Conservation (phyloP, 2,888 invertebrate species). For the Acrocyrtus sp. region DNA sequence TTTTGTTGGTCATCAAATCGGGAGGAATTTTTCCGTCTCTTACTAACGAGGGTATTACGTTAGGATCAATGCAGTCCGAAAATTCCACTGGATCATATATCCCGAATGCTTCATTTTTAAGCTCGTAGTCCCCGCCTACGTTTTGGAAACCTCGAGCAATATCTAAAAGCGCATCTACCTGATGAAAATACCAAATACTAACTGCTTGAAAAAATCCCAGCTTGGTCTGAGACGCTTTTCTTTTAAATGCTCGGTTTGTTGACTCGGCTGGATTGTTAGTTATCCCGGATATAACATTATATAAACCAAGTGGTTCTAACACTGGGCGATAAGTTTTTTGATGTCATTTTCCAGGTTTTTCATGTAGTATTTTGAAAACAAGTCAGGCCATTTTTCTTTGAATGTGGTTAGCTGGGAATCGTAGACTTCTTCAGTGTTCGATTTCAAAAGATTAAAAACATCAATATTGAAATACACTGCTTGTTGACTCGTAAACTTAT, state of each 20-base stretch:
- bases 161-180: neutral
- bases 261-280: conserved; percentile 20
- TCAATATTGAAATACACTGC: neutral
- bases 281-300: neutral
- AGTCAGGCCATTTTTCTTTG: neutral
- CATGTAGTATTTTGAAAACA: neutral
- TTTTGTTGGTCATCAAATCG: neutral
- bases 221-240: neutral
- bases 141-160: neutral
- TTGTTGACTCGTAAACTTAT: neutral
- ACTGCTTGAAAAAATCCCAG: neutral
- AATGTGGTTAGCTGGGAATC: neutral
- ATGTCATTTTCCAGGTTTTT: neutral
- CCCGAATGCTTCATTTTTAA: neutral
- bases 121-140: neutral
- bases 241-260: conserved; percentile 4
- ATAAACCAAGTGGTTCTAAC: neutral
- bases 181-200: conserved; percentile 9
- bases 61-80: neutral
- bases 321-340: neutral
- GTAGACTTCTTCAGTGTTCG: neutral
- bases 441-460: neutral
- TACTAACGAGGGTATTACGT: neutral
- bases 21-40: neutral
- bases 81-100: too few species aligned